Evolutionary conservation across 2,113 vertebrate species (phyloP).

Genomic region (Anser brachyrhynchus): DNA sequence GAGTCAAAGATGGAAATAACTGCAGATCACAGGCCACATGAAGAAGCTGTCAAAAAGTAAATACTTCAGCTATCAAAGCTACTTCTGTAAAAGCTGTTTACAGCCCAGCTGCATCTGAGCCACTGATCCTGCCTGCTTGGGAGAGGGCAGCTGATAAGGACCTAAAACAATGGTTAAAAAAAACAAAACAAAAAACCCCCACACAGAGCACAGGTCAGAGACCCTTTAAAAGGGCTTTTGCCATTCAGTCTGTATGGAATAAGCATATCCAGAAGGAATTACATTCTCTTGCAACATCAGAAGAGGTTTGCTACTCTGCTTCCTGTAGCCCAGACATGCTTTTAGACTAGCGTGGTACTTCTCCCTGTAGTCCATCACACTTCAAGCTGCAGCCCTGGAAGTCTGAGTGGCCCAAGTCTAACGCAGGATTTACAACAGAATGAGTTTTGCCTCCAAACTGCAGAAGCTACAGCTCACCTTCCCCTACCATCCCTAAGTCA

Average conservation of each 20-base stretch:
- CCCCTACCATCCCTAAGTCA: background rate
- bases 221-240: background rate
- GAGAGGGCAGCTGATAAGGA: background rate
- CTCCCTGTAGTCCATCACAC: background rate
- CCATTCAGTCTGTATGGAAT: background rate
- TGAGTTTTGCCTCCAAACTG: background rate
- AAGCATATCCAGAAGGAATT: background rate
- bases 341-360: background rate
- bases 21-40: background rate
- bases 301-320: background rate
- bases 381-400: background rate
- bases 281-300: background rate
- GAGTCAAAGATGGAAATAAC: background rate
- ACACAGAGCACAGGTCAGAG: background rate
- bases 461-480: background rate
- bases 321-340: background rate
- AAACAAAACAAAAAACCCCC: background rate
- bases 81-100: background rate
- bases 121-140: too few species aligned
- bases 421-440: background rate
- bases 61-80: background rate
- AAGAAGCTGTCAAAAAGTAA: background rate
- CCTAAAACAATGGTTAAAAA: background rate
- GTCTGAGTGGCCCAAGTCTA: background rate
- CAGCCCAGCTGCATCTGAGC: background rate